phyloP scores from a whole-genome alignment of 2,113 vertebrate genomes.

The Eidolon helvum region DNA sequence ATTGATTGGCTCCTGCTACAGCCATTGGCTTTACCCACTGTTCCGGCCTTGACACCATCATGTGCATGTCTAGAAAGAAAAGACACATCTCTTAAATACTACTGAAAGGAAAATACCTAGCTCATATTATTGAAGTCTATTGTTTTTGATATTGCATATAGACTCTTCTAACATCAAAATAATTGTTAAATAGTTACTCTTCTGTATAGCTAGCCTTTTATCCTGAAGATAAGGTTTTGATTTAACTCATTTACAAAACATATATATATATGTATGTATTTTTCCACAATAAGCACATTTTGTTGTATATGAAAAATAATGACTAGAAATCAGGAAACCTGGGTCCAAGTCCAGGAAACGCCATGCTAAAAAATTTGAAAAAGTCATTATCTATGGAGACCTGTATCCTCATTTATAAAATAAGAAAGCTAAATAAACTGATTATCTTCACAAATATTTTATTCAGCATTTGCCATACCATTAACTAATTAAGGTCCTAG shows the following conservation, averaged over 20 bases:
- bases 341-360: background rate
- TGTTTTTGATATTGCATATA: background rate
- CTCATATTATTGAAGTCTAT: background rate
- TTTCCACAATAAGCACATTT: background rate
- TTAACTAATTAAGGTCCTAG: background rate
- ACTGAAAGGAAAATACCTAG: background rate
- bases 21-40: conserved; percentile 99
- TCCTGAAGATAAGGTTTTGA: background rate
- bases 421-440: background rate
- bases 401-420: background rate
- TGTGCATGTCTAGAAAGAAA: conserved; percentile 93
- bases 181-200: background rate
- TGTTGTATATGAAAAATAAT: background rate
- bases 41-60: conserved; percentile 97
- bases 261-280: no score
- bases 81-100: background rate
- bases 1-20: conserved; percentile 94
- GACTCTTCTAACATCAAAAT: background rate
- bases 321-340: background rate
- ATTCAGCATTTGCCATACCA: background rate
- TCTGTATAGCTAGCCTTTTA: background rate
- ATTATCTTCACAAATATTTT: background rate
- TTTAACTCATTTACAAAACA: background rate
- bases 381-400: background rate
- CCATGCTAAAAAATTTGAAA: background rate